Evolutionary conservation across 2,113 vertebrate genomes (phyloP), one percentile per base, ranked within the genome.

Genomic region (Gymnobelideus leadbeateri): DNA sequence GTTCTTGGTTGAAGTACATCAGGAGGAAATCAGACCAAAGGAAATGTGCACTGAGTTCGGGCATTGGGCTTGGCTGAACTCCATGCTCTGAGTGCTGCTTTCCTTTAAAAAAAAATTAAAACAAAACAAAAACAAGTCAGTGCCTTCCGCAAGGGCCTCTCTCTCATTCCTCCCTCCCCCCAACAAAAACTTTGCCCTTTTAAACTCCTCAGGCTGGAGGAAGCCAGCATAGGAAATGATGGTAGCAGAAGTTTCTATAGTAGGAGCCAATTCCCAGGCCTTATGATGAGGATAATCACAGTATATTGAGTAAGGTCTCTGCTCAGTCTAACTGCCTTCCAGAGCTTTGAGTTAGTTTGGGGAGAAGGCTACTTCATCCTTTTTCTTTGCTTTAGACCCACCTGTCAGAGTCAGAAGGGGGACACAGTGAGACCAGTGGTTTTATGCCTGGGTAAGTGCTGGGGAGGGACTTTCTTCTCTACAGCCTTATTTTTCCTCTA

Each of bases 151-250:
- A 84, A 43, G n/a, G 16, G n/a, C n/a, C n/a, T 43, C 19, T 84
- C n/a, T 84, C 19, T 84, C 68, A 84, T 84, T 93, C 93, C 93
- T 92, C 93, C 96, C 96, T 25, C 1, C 91, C 95, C 95, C 96
- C 93, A 0, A 51, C 89, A 52, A n/a, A 84, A 84, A 84, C 19
- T 84, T 84, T 84, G 68, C 68, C 68, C 68, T 84, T 77, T 84
- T 84, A 43, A 84, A 84, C 68, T 84, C 68, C 68, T 84, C 23
- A 43, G 68, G 37, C 68, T 84, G 68, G 93, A 97, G 97, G 96
- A 97, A 97, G 97, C 91, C 68, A 0, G 92, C 94, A 46, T 94
- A 96, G 96, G 95, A 96, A 97, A 94, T 89, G 94, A 95, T 92
- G 95, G 91, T 94, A 68, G 95, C 5, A n/a, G 95, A 91, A 24